Conservation (phyloP, 2,888 invertebrate genomes). For the Caenorhabditis sp. region DNA sequence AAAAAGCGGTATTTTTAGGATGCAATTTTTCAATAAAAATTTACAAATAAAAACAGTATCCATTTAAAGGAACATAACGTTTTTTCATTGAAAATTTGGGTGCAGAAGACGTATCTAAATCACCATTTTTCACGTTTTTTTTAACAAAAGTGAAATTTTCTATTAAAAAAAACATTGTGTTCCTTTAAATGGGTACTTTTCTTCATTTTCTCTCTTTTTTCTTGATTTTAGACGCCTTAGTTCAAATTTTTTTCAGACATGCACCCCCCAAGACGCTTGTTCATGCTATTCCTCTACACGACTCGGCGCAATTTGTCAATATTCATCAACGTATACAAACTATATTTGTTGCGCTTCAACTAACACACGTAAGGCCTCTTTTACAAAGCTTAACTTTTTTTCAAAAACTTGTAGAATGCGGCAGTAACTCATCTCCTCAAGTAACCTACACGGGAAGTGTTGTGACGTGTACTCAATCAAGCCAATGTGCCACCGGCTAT, state of each 20-base stretch:
- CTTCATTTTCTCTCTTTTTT: too few relatives aligned
- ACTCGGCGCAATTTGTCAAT: conserved; percentile 31
- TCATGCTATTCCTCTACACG: conserved; percentile 22
- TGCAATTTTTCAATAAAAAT: not conserved
- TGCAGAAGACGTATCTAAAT: too few relatives aligned
- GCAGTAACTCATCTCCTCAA: conserved; percentile 33
- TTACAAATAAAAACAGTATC: too few relatives aligned
- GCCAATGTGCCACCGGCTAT: conserved; percentile 29
- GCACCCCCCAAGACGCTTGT: conserved; percentile 37
- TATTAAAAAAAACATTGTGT: too few relatives aligned
- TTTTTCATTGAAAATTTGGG: too few relatives aligned
- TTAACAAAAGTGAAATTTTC: too few relatives aligned
- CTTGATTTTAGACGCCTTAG: too few relatives aligned
- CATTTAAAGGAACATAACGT: too few relatives aligned
- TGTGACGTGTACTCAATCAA: conserved; percentile 21
- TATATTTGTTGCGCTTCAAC: conserved; percentile 37
- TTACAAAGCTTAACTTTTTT: too few relatives aligned
- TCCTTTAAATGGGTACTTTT: too few relatives aligned
- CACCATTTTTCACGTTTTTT: too few relatives aligned
- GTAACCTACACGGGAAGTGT: conserved; percentile 14
- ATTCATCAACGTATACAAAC: conserved; percentile 19
- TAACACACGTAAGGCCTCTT: conserved; percentile 33
- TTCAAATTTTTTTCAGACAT: conserved; percentile 22
- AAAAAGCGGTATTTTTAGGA: not conserved
- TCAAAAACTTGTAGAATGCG: conserved; percentile 35